These are phyloP conservation scores for Drosophila planitibia DNA, from an alignment of 2,888 invertebrate species.

Conservation along the genomic window DNA sequence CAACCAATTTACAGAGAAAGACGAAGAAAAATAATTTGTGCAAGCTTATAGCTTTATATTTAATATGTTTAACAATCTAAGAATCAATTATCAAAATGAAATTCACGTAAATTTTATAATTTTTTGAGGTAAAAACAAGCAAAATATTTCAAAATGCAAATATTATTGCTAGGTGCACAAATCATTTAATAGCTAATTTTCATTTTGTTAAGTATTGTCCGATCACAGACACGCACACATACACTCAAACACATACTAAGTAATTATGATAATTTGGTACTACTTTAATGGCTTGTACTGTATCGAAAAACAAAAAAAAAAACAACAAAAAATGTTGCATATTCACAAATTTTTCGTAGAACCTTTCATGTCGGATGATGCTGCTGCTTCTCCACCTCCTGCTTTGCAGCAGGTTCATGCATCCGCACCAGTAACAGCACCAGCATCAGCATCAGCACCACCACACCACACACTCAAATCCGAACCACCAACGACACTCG, in stretches of 20 bases:
- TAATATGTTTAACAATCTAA: slow-evolving; percentile 44
- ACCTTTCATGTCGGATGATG: slow-evolving; percentile 73
- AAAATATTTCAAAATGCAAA: slow-evolving; percentile 43
- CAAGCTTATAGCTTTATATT: slow-evolving; percentile 54
- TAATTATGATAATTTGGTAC: slow-evolving; percentile 15
- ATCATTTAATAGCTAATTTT: slow-evolving; percentile 33
- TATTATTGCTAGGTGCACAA: slow-evolving; percentile 73
- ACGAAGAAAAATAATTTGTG: slow-evolving; percentile 70
- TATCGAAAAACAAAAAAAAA: slow-evolving; percentile 9
- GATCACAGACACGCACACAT: slow-evolving; percentile 6
- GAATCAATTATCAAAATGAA: slow-evolving; percentile 29
- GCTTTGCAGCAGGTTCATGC: slow-evolving; percentile 60
- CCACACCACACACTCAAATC: slow-evolving; percentile 68
- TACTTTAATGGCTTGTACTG: slow-evolving; percentile 50
- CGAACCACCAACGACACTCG: slow-evolving; percentile 74
- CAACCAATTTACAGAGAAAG: slow-evolving; percentile 75
- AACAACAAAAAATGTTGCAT: slow-evolving; percentile 30
- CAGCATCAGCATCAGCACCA: slow-evolving; percentile 51
- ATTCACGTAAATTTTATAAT: slow-evolving; percentile 37
- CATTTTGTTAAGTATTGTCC: slow-evolving; percentile 15
- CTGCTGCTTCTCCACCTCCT: slow-evolving; percentile 60
- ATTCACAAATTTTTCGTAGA: slow-evolving; percentile 72
- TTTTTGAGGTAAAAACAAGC: slow-evolving; percentile 63
- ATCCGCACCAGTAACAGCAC: slow-evolving; percentile 42
- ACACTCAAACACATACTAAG: not conserved